Base-by-base conservation (phyloP, 1,140 invertebrate species). In the Heliconius congener region DNA sequence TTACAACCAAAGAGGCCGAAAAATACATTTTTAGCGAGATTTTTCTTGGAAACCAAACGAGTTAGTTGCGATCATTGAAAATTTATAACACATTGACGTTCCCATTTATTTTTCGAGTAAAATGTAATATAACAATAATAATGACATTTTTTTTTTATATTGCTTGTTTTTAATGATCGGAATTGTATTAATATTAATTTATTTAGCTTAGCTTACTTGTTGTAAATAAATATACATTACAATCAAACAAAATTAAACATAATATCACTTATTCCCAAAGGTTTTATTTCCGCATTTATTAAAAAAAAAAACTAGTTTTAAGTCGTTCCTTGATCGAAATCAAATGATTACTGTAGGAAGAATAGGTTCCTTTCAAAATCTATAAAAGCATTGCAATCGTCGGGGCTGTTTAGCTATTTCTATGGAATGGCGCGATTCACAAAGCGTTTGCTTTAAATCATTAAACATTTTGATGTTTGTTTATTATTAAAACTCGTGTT, bases 361-460 rank as follows among this genome's bases (percentile, higher is more conserved):
- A 66, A 66, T 66, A 66, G 60, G 60, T 66, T 66, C 60, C 60
- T 66, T 66, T 23, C 60, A 66, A 66, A 30, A 66, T 66, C 9
- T 66, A 66, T 66, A 66, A 66, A 66, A 66, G 60, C 60, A 30
- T 66, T 66, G 23, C 60, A 66, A 66, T 66, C 60, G 9, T 66
- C 60, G 23, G n/a, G n/a, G 13, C 60, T 66, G 55, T 57, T 66
- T 27, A 46, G 74, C 46, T 76, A 70, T 76, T 76, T 60, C 70
- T 39, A 75, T 75, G 46, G 70, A 75, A 78, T 76, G 77, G 23
- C 66, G 70, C 52, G 30, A 52, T 42, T 57, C 76, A 55, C 16
- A 50, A 71, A 57, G 60, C 66, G 37, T 78, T 78, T 81, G 80
- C 74, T 78, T 75, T 16, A 71, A 74, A 81, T 81, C 66, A 57